A percentile compares a stretch with the other conserved stretches of the same genome.
Evolutionary conservation across 2,797 vertebrate species (phyloP).

Genomic region (Periophthalmus magnuspinnatus): DNA sequence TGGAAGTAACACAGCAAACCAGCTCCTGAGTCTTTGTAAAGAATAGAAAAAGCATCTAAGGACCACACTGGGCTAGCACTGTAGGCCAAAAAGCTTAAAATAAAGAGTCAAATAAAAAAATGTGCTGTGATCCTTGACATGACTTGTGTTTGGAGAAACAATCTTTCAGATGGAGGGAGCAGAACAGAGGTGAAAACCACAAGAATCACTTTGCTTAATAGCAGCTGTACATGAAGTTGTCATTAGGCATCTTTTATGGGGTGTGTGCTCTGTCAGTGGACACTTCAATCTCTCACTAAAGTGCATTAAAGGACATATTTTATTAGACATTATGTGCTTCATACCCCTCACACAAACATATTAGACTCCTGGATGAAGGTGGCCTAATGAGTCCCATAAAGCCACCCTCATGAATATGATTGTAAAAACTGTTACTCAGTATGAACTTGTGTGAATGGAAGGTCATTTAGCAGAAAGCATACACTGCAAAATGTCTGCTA

Average conservation of each 20-base stretch:
- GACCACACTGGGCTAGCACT: not conserved
- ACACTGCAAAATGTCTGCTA: conserved; percentile 61
- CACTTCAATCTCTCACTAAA: conserved; percentile 76
- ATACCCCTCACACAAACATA: conserved; percentile 91
- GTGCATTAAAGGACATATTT: conserved; percentile 94
- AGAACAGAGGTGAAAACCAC: conserved; percentile 46
- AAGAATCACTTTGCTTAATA: conserved; percentile 58
- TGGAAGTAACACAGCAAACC: not conserved
- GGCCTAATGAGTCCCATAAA: conserved; percentile 91
- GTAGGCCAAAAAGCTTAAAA: conserved; percentile 20
- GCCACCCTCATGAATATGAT: conserved; percentile 87
- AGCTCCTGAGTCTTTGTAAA: not conserved
- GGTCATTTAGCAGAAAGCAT: conserved; percentile 70
- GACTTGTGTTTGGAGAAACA: conserved; percentile 39
- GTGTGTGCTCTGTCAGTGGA: conserved; percentile 75
- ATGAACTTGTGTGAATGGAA: conserved; percentile 61
- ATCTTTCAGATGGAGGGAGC: conserved; percentile 38
- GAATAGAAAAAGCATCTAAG: not conserved
- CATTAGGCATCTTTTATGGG: conserved; percentile 63
- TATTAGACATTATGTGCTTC: conserved; percentile 92
- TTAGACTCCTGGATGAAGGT: conserved; percentile 86
- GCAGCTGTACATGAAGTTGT: conserved; percentile 60
- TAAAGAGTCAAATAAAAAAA: conserved; percentile 23
- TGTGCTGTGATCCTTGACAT: conserved; percentile 17
- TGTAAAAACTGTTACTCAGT: conserved; percentile 79